A percentile compares a stretch with the other conserved stretches of the same genome.
These are phyloP conservation scores for Lithodes maja DNA, from an alignment of 2,888 invertebrate species.

Conservation along the genomic window DNA sequence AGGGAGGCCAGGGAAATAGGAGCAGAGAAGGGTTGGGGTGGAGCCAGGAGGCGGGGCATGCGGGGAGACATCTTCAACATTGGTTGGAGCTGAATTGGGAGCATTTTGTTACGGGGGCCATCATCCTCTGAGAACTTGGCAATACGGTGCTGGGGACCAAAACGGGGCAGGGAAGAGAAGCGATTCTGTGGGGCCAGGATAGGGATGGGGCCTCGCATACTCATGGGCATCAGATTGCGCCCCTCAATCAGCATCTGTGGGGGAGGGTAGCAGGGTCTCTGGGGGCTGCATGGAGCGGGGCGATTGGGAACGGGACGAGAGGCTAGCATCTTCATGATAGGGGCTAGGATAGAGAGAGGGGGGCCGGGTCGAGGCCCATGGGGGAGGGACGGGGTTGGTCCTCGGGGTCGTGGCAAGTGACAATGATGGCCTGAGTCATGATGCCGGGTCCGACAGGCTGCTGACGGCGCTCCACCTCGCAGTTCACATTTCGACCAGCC, in stretches of 20 bases:
- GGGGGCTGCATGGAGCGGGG: constrained; percentile 10
- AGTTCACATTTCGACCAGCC: constrained; percentile 54
- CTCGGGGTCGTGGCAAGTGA: constrained; percentile 64
- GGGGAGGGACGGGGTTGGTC: background rate
- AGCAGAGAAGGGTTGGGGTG: background rate
- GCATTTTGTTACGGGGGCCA: constrained; percentile 42
- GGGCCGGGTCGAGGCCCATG: constrained; percentile 3
- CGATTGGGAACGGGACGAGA: constrained; percentile 40
- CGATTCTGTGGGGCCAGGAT: constrained; percentile 27
- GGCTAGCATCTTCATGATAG: constrained; percentile 69
- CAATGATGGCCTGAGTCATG: constrained; percentile 66
- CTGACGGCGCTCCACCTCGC: constrained; percentile 67
- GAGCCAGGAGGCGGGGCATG: constrained; percentile 27
- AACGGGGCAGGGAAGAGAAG: background rate
- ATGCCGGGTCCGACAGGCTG: constrained; percentile 57
- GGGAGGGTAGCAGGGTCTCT: constrained; percentile 6
- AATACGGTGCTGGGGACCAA: background rate
- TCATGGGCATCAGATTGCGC: background rate
- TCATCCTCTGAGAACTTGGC: background rate
- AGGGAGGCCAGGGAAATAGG: constrained; percentile 29
- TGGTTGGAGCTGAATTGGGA: constrained; percentile 53
- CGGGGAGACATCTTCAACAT: constrained; percentile 33
- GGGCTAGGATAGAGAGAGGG: constrained; percentile 63
- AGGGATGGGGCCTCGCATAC: constrained; percentile 27
- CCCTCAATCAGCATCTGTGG: background rate